Base-by-base conservation (phyloP, 2,113 vertebrate species). In the Callopanchax toddi region DNA sequence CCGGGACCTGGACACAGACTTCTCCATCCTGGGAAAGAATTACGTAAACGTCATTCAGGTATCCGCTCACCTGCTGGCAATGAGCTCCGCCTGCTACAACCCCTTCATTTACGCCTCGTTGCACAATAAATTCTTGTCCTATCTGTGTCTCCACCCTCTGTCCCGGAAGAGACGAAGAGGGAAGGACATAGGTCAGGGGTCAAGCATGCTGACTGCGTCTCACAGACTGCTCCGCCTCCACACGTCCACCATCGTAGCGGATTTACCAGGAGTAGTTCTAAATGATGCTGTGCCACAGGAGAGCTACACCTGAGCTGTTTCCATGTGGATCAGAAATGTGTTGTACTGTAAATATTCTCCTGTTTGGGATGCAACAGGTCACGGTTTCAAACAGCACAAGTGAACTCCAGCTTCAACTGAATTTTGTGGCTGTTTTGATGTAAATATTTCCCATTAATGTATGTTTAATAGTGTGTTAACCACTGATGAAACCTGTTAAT, bases 41-140 rank as follows among this genome's bases (percentile, higher is more conserved):
- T 93, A 92, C 17, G 45, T 93, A n/a, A 93, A 93, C 12, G 61
- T 92, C 67, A 74, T 89, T 67, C 92, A 92, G 71, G 88, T 92
- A 25, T 88, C 85, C 22, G 91, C 86, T 70, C 92, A 93, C 78
- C 86, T 92, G 66, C 62, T 91, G 0, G 91, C 92, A 57, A 92
- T 93, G 91, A 92, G 87, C 70, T 93, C 92, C 0, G 42, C 91
- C 29, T 93, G 92, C 79, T 93, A 92, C 87, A 92, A 93, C 79
- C 92, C 92, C 22, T 93, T 93, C 39, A 93, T 93, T 71, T 93
- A 92, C 9, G 92, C 92, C 71, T 93, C 91, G 0, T 60, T 93
- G 22, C 92, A 93, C 65, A 50, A 78, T 55, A 93, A 91, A 74
- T 65, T 90, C 48, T 64, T 90, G 42, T 77, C 86, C 56, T 90